Percentiles rank a stretch among this genome's conserved stretches.
phyloP scores from a whole-genome alignment of 2,797 vertebrate species.

The Nannoperca obscura region DNA sequence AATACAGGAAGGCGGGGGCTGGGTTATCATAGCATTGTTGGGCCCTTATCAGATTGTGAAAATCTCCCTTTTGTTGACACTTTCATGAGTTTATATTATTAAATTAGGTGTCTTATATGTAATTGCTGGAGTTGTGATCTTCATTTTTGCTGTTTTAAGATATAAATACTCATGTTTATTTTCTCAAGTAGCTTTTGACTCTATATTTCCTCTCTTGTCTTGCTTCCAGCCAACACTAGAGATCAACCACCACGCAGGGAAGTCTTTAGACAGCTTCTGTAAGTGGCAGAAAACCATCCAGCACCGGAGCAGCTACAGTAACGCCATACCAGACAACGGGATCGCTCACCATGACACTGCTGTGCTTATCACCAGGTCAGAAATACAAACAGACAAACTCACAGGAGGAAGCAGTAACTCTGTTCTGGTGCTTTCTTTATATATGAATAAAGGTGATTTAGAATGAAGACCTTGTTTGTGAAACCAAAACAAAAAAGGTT shows the following conservation, averaged over 20 bases:
- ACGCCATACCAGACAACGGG: conserved; percentile 96
- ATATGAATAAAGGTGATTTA: not conserved
- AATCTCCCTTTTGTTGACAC: conserved; percentile 17
- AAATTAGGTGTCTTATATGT: not conserved
- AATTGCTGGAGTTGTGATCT: not conserved
- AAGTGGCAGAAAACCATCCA: conserved; percentile 99
- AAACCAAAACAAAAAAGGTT: not conserved
- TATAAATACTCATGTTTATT: not conserved
- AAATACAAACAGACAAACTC: not conserved
- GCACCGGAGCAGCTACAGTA: conserved; percentile 93
- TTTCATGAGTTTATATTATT: not conserved
- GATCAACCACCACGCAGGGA: conserved; percentile 97
- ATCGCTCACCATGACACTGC: conserved; percentile 98
- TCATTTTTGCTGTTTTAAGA: not conserved
- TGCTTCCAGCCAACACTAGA: conserved; percentile 92
- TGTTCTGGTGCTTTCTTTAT: conserved; percentile 5
- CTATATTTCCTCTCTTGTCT: conserved; percentile 39
- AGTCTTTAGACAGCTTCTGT: conserved; percentile 99
- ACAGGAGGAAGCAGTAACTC: not conserved
- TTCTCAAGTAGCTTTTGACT: conserved; percentile 17
- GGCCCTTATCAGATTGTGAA: conserved; percentile 14
- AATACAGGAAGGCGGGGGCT: conserved; percentile 35
- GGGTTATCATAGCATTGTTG: conserved; percentile 30
- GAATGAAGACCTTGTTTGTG: not conserved
- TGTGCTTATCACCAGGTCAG: conserved; percentile 97